A percentile compares a stretch with the other conserved stretches of the same genome.
phyloP scores from a whole-genome alignment of 2,888 invertebrate species.

The Brachyptera putata region DNA sequence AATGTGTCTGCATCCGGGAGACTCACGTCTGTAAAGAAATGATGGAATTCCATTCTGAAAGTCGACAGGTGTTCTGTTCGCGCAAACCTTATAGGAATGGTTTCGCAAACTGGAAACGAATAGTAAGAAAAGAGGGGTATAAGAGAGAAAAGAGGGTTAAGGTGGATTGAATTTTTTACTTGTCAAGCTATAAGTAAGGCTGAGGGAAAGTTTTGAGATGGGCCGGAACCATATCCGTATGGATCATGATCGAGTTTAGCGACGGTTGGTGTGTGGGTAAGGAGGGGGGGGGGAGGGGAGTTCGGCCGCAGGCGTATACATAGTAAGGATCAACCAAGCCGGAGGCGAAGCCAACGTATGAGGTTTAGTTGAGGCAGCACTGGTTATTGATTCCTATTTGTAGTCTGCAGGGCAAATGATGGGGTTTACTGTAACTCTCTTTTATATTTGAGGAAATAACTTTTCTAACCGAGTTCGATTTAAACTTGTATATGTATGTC shows the following conservation, averaged over 20 bases:
- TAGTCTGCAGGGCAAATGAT: neutral
- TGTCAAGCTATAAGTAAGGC: neutral
- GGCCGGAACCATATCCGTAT: neutral
- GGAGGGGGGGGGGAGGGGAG: too few species aligned
- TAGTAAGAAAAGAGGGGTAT: neutral
- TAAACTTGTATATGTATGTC: too few species aligned
- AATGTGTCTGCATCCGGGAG: too few species aligned
- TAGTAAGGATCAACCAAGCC: neutral
- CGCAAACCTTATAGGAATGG: neutral
- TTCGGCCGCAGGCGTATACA: neutral
- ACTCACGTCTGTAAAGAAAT: neutral
- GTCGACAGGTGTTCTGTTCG: conserved; percentile 25
- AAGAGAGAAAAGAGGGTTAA: neutral
- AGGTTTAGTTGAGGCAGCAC: neutral
- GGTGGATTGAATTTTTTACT: conserved; percentile 17
- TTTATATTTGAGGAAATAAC: too few species aligned
- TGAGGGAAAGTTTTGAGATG: neutral
- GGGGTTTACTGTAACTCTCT: conserved; percentile 5
- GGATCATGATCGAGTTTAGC: conserved; percentile 2
- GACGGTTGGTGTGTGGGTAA: too few species aligned
- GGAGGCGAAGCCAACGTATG: neutral
- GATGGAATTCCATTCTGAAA: conserved; percentile 5
- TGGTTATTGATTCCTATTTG: conserved; percentile 18
- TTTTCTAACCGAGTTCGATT: too few species aligned
- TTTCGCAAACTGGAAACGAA: neutral